Percentiles rank a stretch among this genome's conserved stretches.
These are phyloP conservation scores for Abrostola triplasia DNA, from an alignment of 2,888 invertebrate genomes.

Conservation along the genomic window DNA sequence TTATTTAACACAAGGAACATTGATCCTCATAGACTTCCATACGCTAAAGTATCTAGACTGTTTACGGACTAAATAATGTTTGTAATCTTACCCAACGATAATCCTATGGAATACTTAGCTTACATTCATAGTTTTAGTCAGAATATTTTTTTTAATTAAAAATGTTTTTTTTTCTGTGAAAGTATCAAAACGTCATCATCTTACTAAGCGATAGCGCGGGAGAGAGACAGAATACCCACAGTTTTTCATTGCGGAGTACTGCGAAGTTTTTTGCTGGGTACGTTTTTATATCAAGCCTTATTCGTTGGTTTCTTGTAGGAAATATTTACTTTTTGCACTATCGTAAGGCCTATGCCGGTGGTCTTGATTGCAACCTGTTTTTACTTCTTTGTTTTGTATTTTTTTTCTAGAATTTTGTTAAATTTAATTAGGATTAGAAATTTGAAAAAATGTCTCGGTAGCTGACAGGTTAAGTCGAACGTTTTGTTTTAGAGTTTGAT, in stretches of 20 bases:
- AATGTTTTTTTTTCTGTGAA: slow-evolving; percentile 29
- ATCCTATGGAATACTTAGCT: too few relatives aligned
- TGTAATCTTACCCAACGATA: too few relatives aligned
- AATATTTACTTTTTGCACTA: slow-evolving; percentile 66
- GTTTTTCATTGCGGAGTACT: slow-evolving; percentile 73
- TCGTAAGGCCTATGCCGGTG: slow-evolving; percentile 67
- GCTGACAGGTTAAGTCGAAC: too few relatives aligned
- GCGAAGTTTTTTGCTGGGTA: slow-evolving; percentile 73
- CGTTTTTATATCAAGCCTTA: slow-evolving; percentile 75
- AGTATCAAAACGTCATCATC: slow-evolving; percentile 72
- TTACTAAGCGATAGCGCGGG: slow-evolving; percentile 66
- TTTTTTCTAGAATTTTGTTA: slow-evolving; percentile 20
- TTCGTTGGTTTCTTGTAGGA: slow-evolving; percentile 72
- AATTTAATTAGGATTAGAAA: slow-evolving; percentile 12
- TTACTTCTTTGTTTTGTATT: slow-evolving; percentile 16
- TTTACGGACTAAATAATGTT: not conserved
- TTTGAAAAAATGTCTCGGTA: not conserved
- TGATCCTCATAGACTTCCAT: not conserved
- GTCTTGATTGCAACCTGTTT: slow-evolving; percentile 60
- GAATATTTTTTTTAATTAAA: not conserved
- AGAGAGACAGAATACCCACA: slow-evolving; percentile 73
- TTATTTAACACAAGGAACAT: not conserved
- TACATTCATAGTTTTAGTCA: too few relatives aligned
- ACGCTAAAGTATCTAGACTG: not conserved
- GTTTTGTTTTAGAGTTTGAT: too few relatives aligned